A percentile compares a stretch with the other conserved stretches of the same genome.
Evolutionary conservation across 2,888 invertebrate species (phyloP).

Genomic region (Branchipolynoe longqiensis): DNA sequence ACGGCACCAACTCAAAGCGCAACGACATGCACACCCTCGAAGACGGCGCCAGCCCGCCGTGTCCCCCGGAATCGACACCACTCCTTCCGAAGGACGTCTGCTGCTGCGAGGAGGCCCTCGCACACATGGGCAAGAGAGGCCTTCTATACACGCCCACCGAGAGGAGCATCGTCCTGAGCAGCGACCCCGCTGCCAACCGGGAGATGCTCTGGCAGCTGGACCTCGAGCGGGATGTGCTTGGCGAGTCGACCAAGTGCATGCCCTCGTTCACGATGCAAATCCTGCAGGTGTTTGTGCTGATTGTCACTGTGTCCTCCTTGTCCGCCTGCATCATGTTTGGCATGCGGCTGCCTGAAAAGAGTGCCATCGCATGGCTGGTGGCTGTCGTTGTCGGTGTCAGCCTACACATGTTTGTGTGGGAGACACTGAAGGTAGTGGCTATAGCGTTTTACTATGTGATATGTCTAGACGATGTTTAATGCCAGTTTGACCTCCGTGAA

Average conservation of each 20-base stretch:
- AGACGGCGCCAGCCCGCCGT: not conserved
- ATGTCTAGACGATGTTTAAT: not conserved
- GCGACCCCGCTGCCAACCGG: not conserved
- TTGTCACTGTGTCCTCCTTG: conserved; percentile 4
- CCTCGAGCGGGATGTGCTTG: conserved; percentile 6
- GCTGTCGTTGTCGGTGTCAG: not conserved
- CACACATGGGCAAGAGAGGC: not conserved
- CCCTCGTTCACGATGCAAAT: not conserved
- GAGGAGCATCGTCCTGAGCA: not conserved
- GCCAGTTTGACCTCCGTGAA: too few species aligned
- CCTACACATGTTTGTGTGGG: conserved; percentile 47
- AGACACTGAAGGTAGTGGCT: conserved; percentile 56
- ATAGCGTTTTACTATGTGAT: conserved; percentile 14
- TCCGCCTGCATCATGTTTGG: conserved; percentile 39
- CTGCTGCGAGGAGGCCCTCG: conserved; percentile 3
- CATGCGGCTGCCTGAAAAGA: conserved; percentile 6
- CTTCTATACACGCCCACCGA: not conserved
- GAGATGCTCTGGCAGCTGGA: conserved; percentile 23
- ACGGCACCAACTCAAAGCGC: not conserved
- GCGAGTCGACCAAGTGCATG: not conserved
- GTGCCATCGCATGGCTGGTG: conserved; percentile 38
- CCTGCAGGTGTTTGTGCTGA: not conserved
- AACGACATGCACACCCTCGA: not conserved
- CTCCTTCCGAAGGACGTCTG: conserved; percentile 16
- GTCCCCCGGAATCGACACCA: not conserved